Evolutionary conservation across 2,797 vertebrate species (phyloP).

Genomic region (Scarus forsteni): DNA sequence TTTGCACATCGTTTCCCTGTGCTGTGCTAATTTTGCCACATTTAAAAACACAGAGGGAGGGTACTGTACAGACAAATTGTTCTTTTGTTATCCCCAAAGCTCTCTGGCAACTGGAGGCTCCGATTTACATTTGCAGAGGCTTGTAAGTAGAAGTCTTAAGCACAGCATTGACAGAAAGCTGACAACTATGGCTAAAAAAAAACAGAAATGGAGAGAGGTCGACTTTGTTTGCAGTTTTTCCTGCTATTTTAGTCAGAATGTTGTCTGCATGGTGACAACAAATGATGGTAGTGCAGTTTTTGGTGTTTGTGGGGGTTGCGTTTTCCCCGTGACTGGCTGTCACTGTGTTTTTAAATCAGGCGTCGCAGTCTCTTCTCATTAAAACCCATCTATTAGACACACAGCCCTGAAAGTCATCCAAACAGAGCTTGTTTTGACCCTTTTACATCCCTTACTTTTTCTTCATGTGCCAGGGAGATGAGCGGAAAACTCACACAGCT

Average conservation of each 20-base stretch:
- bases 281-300: conserved; percentile 66
- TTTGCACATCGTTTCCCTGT: conserved; percentile 24
- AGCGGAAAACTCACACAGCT: conserved; percentile 56
- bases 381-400: conserved; percentile 77
- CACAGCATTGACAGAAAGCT: conserved; percentile 69
- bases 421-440: conserved; percentile 72
- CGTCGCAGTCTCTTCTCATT: conserved; percentile 75
- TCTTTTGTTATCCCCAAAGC: conserved; percentile 53
- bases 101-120: conserved; percentile 48
- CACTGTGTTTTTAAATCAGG: conserved; percentile 74
- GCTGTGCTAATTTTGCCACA: conserved; percentile 57
- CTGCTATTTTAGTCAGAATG: conserved; percentile 68
- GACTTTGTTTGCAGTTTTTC: conserved; percentile 71
- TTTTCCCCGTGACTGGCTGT: conserved; percentile 71
- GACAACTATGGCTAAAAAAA: conserved; percentile 52
- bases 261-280: conserved; percentile 66
- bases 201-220: conserved; percentile 64
- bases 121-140: conserved; percentile 62
- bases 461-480: conserved; percentile 53
- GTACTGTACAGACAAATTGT: conserved; percentile 56
- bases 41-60: conserved; percentile 47
- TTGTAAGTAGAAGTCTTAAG: conserved; percentile 59
- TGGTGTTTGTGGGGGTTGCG: conserved; percentile 41
- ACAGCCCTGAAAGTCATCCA: conserved; percentile 67
- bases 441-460: conserved; percentile 53